These are phyloP conservation scores for Ennomos erosarius DNA, from an alignment of 2,888 invertebrate species.

Conservation along the genomic window DNA sequence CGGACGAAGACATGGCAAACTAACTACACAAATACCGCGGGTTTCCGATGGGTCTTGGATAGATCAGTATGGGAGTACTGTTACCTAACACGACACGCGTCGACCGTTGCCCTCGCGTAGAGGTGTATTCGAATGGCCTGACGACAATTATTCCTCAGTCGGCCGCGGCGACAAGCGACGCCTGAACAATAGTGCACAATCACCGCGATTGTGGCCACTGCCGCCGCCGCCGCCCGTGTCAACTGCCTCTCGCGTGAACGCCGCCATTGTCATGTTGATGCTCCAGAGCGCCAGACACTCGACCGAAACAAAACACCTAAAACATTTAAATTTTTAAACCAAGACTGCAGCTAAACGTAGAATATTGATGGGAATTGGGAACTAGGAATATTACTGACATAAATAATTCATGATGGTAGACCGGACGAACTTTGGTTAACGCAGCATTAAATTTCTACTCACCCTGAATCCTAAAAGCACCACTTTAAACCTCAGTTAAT, in stretches of 20 bases:
- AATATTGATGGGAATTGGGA: slow-evolving; percentile 50
- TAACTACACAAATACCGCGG: slow-evolving; percentile 20
- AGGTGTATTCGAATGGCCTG: slow-evolving; percentile 54
- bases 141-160: slow-evolving; percentile 62
- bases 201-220: slow-evolving; percentile 66
- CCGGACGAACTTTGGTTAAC: slow-evolving; percentile 56
- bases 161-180: slow-evolving; percentile 53
- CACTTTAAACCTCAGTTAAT: slow-evolving; percentile 73
- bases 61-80: slow-evolving; percentile 59
- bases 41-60: slow-evolving; percentile 44
- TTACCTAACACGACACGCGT: slow-evolving; percentile 51
- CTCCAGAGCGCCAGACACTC: slow-evolving; percentile 62
- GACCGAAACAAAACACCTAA: slow-evolving; percentile 68
- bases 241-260: slow-evolving; percentile 74
- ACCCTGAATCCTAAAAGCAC: slow-evolving; percentile 66
- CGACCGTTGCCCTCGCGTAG: slow-evolving; percentile 42
- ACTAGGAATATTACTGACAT: slow-evolving; percentile 60
- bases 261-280: slow-evolving; percentile 79
- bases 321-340: slow-evolving; percentile 69
- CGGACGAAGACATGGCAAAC: slow-evolving; percentile 28
- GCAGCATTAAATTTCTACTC: slow-evolving; percentile 71
- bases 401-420: slow-evolving; percentile 71
- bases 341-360: slow-evolving; percentile 48
- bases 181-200: slow-evolving; percentile 78
- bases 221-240: slow-evolving; percentile 62